Base-by-base conservation (phyloP, 2,888 invertebrate species). In the Drepana falcataria region DNA sequence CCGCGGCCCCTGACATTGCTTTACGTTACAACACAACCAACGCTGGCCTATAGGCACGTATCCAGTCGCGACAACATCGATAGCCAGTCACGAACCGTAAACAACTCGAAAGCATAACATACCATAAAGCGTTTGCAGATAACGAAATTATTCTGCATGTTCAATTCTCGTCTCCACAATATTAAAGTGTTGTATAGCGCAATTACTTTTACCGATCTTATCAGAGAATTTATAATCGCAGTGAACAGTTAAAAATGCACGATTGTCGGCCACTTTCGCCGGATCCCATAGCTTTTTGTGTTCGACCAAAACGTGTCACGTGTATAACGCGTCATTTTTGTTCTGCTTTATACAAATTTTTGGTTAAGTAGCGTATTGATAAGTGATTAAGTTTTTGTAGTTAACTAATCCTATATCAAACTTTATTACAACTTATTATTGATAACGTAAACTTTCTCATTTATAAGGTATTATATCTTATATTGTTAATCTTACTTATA, bases 121-220 rank as follows among this genome's bases (percentile, higher is more conserved):
- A 54, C 33, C 47, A 33, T 7, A 40, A 62, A 48, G 53, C 52
- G 53, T 47, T 41, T 52, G 51, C 52, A 56, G 55, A 59, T 68
- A 66, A 69, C 60, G 55, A 62, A 69, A 68, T 63, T 61, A 66
- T 59, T 53, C 47, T 49, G 55, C 62, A 62, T 65, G 57, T 58
- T 59, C 58, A 63, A 61, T 61, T 59, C 57, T 61, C 54, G 52
- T 59, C 51, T 63, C 59, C 58, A 58, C 47, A 41, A 53, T 51
- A 55, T 55, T 52, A 58, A 56, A 51, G 35, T 35, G 44, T 44
- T 48, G 53, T 56, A 37, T 48, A 34, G 55, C 51, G 63, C 59
- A 59, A 59, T 65, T 62, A 73, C 72, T 75, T 75, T 77, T 76
- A 78, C 76, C 66, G 59, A 53, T 60, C 68, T 77, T 77, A 79